These are phyloP conservation scores for Hirundichthys speculiger DNA, from an alignment of 2,113 vertebrate species.

Conservation along the genomic window DNA sequence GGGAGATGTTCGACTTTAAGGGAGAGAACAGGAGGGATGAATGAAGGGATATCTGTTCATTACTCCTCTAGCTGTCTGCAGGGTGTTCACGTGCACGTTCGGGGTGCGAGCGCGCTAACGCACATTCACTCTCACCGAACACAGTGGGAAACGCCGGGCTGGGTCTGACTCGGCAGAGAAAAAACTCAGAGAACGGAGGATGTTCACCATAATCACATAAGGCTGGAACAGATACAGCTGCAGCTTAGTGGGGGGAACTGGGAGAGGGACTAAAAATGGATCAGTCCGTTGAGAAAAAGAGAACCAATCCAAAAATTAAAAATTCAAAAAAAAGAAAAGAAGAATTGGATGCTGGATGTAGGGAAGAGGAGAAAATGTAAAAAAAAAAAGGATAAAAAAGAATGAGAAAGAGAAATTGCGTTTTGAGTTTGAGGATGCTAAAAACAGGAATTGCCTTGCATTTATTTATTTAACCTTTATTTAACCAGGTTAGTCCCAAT, in stretches of 20 bases:
- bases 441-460: conserved; percentile 45
- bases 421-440: conserved; percentile 43
- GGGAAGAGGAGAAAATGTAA: neutral
- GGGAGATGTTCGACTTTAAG: conserved; percentile 36
- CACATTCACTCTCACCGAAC: neutral
- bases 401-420: conserved; percentile 10
- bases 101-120: neutral
- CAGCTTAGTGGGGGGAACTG: conserved; percentile 35
- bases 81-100: conserved; percentile 15
- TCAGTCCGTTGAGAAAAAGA: conserved; percentile 45
- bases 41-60: conserved; percentile 53
- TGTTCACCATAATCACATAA: conserved; percentile 64
- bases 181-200: conserved; percentile 45
- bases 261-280: conserved; percentile 32
- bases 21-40: conserved; percentile 47
- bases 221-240: conserved; percentile 57
- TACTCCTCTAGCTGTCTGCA: conserved; percentile 34
- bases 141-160: conserved; percentile 3
- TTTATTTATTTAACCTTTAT: too few species aligned
- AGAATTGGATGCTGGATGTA: conserved; percentile 18
- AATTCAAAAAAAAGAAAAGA: conserved; percentile 6
- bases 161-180: conserved; percentile 29
- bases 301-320: conserved; percentile 16
- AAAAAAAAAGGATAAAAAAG: too few species aligned
- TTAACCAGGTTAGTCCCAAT: too few species aligned